These are phyloP conservation scores for Linurgus olivaceus DNA, from an alignment of 2,797 vertebrate genomes.

Conservation along the genomic window DNA sequence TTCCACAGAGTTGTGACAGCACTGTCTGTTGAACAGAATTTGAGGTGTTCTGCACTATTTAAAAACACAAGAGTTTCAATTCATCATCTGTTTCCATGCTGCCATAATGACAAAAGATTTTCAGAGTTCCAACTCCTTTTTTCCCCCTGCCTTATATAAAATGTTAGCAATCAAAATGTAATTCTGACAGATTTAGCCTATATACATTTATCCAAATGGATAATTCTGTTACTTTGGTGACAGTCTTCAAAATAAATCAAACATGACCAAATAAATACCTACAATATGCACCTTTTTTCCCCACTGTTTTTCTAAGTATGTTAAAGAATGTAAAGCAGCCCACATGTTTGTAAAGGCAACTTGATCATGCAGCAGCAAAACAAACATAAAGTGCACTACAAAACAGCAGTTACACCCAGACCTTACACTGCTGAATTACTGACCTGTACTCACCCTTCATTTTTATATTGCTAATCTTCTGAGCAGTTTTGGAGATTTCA, in stretches of 20 bases:
- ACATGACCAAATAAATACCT: not conserved
- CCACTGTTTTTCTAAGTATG: not conserved
- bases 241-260: not conserved
- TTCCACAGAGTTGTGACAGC: not conserved
- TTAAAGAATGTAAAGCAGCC: not conserved
- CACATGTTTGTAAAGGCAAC: not conserved
- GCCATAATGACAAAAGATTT: not conserved
- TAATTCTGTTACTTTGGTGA: not conserved
- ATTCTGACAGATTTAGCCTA: not conserved
- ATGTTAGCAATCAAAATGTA: not conserved
- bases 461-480: not conserved
- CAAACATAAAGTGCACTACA: fast-evolving
- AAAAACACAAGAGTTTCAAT: not conserved
- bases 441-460: not conserved
- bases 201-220: not conserved
- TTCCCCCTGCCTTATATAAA: fast-evolving
- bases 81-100: not conserved
- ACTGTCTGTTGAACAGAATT: not conserved
- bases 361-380: not conserved
- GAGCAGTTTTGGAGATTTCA: not conserved
- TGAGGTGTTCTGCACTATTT: not conserved
- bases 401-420: not conserved
- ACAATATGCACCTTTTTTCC: fast-evolving
- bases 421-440: not conserved
- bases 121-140: not conserved